Percentiles rank a stretch among this genome's conserved stretches.
phyloP scores from a whole-genome alignment of 2,113 vertebrate genomes.

The Nanorana parkeri region DNA sequence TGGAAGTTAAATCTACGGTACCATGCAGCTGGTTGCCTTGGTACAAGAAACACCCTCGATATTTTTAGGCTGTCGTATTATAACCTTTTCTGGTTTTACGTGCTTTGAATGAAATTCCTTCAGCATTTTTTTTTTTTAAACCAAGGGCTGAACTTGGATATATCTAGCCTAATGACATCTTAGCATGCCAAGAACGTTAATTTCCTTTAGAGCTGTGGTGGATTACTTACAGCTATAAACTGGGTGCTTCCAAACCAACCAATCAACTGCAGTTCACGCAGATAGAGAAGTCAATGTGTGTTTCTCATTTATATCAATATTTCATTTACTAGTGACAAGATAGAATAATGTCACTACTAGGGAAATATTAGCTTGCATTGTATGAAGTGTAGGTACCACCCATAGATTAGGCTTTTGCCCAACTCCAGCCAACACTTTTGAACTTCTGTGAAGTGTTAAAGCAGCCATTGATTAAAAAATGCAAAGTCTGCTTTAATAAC shows the following conservation, averaged over 20 bases:
- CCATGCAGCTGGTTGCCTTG: slow-evolving; percentile 26
- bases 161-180: slow-evolving; percentile 7
- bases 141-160: slow-evolving; percentile 1
- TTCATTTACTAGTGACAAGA: too few relatives aligned
- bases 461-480: too few relatives aligned
- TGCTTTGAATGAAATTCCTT: slow-evolving; percentile 19
- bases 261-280: background rate
- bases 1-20: slow-evolving; percentile 28
- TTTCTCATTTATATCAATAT: too few relatives aligned
- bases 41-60: slow-evolving; percentile 5
- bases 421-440: too few relatives aligned
- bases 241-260: background rate
- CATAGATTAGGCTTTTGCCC: too few relatives aligned
- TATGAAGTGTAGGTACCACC: too few relatives aligned
- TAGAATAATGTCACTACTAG: too few relatives aligned
- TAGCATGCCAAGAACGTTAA: background rate
- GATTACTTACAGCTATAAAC: background rate
- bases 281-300: background rate
- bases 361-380: too few relatives aligned
- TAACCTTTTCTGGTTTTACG: slow-evolving; percentile 39
- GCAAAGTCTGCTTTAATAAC: too few relatives aligned
- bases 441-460: too few relatives aligned
- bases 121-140: slow-evolving; percentile 14
- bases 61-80: slow-evolving; percentile 37
- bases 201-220: background rate